Percentiles rank a stretch among this genome's conserved stretches.
Conservation (phyloP, 2,888 invertebrate species). For the Agriotes lineatus region DNA sequence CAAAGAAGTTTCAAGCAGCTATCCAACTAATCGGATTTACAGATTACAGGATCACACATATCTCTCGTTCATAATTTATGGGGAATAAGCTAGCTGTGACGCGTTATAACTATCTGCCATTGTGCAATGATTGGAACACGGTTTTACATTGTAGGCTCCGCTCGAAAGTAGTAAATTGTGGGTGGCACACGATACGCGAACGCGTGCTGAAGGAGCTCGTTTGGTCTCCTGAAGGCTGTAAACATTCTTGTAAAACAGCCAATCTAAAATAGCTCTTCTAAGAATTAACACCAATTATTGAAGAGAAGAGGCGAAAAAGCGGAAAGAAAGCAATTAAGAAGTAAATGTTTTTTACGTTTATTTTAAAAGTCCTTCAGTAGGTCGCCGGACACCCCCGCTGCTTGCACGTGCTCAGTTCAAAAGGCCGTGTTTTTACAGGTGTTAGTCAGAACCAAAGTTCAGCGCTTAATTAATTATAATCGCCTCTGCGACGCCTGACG, state of each 20-base stretch:
- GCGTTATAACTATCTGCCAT: neutral
- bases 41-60: neutral
- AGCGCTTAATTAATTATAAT: neutral
- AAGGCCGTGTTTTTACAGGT: neutral
- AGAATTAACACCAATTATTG: conserved; percentile 11
- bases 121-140: neutral
- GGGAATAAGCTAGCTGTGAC: neutral
- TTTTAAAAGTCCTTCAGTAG: conserved; percentile 18
- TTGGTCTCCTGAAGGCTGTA: neutral
- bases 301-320: neutral
- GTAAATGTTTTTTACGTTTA: conserved; percentile 20
- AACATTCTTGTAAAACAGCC: no score
- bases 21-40: conserved; percentile 8
- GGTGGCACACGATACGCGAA: neutral
- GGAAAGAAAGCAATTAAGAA: conserved; percentile 13
- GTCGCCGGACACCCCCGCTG: conserved; percentile 18
- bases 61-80: conserved; percentile 2
- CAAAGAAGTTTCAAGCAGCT: neutral
- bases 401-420: conserved; percentile 17
- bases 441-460: conserved; percentile 3
- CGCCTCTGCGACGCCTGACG: no score
- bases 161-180: neutral
- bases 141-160: neutral
- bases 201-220: neutral
- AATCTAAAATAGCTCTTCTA: neutral